A percentile compares a stretch with the other conserved stretches of the same genome.
phyloP scores from a whole-genome alignment of 2,888 invertebrate species.

The Latrodectus elegans region DNA sequence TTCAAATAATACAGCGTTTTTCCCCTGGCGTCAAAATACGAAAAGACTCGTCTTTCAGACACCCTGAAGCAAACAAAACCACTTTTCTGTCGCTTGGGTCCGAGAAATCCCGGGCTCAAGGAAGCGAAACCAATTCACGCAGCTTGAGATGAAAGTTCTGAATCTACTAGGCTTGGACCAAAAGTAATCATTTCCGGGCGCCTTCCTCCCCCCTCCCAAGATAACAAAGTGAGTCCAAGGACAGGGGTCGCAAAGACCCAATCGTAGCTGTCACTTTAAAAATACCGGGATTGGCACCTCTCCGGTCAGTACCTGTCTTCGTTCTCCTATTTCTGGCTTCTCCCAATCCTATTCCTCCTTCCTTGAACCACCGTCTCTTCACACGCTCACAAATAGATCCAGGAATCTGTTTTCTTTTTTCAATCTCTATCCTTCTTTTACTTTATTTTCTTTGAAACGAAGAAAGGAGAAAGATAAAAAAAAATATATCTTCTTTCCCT shows the following conservation, averaged over 20 bases:
- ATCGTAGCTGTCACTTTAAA: conserved; percentile 58
- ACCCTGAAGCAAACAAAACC: not conserved
- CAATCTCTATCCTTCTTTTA: conserved; percentile 23
- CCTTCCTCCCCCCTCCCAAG: not conserved
- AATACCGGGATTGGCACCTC: conserved; percentile 41
- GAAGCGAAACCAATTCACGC: not conserved
- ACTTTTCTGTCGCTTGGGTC: not conserved
- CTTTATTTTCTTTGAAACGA: conserved; percentile 4
- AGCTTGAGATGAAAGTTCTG: not conserved
- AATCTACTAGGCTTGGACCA: conserved; percentile 9
- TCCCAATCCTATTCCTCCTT: not conserved
- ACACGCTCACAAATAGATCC: conserved; percentile 43
- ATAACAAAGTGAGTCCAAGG: conserved; percentile 14
- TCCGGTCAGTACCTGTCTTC: conserved; percentile 61
- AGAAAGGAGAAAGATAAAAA: conserved; percentile 8
- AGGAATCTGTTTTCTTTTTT: conserved; percentile 39
- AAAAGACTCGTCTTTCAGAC: too few relatives aligned
- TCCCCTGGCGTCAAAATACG: too few relatives aligned
- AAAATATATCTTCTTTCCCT: conserved; percentile 3
- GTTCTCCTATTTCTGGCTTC: conserved; percentile 32
- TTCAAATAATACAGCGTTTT: too few relatives aligned
- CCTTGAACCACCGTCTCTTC: not conserved
- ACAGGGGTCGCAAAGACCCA: conserved; percentile 36
- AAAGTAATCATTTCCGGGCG: conserved; percentile 50
- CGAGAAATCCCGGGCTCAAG: not conserved